Conservation (phyloP, 2,113 vertebrate species). For the Choloepus hoffmanni region DNA sequence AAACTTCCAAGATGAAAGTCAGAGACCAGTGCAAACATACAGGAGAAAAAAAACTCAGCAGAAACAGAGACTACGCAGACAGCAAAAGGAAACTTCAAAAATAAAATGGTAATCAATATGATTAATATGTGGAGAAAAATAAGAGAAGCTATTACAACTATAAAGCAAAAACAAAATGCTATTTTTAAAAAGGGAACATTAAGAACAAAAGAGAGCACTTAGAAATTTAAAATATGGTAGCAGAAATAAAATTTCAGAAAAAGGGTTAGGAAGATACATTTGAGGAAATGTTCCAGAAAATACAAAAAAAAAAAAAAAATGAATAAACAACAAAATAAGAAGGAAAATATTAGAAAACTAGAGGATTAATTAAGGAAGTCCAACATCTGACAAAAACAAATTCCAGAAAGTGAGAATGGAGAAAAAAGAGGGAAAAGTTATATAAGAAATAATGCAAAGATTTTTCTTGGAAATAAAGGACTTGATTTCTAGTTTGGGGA, state of each 20-base stretch:
- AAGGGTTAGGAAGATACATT: not conserved
- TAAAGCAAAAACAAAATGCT: conserved; percentile 29
- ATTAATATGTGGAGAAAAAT: conserved; percentile 36
- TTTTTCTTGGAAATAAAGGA: conserved; percentile 33
- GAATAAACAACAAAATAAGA: not conserved
- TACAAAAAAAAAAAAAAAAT: not conserved
- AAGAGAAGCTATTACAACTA: conserved; percentile 42
- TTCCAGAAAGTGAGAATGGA: not conserved
- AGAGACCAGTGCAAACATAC: conserved; percentile 1
- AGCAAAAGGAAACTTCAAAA: conserved; percentile 37
- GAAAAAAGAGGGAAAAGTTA: not conserved
- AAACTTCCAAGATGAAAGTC: not conserved
- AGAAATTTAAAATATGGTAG: conserved; percentile 27
- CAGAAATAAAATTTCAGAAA: conserved; percentile 45
- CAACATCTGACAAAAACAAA: conserved; percentile 9
- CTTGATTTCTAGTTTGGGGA: not conserved
- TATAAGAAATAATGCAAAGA: not conserved
- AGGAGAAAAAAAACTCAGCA: not conserved
- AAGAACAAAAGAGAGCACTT: conserved; percentile 14
- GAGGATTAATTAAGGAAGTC: not conserved
- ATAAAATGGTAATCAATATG: conserved; percentile 7
- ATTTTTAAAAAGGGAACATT: conserved; percentile 40
- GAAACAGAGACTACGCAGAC: conserved; percentile 1
- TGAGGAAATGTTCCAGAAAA: conserved; percentile 20
- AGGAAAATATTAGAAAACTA: conserved; percentile 7